Conservation (phyloP, 2,888 invertebrate genomes). For the Pediacus dermestoides region DNA sequence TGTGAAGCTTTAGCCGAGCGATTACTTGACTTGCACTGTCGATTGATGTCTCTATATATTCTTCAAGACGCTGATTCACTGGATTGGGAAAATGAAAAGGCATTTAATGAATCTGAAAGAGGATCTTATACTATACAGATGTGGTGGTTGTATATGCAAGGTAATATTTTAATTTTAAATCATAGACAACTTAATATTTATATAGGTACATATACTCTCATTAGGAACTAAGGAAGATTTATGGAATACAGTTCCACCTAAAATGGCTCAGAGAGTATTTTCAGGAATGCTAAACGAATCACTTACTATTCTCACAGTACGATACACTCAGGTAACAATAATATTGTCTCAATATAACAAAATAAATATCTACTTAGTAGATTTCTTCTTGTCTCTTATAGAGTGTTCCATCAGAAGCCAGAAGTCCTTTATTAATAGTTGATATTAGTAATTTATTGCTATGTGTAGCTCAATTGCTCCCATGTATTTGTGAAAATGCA, state of each 20-base stretch:
- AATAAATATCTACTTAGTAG: conserved; percentile 5
- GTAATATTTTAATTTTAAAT: conserved; percentile 43
- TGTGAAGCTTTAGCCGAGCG: conserved; percentile 80
- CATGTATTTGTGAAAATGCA: conserved; percentile 63
- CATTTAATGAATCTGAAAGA: conserved; percentile 69
- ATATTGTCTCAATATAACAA: no score
- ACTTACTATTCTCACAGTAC: conserved; percentile 71
- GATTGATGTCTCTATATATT: conserved; percentile 73
- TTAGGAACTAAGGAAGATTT: conserved; percentile 74
- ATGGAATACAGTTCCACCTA: conserved; percentile 85
- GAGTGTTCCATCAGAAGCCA: conserved; percentile 62
- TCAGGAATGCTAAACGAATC: conserved; percentile 85
- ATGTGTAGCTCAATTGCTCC: conserved; percentile 70
- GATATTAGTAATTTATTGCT: conserved; percentile 74
- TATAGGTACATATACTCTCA: conserved; percentile 19
- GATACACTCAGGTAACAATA: conserved; percentile 78
- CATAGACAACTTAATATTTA: conserved; percentile 3
- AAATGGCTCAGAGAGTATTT: conserved; percentile 81
- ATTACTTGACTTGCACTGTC: conserved; percentile 74
- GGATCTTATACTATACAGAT: conserved; percentile 81
- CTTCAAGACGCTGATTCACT: conserved; percentile 78
- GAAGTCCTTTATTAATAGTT: conserved; percentile 60
- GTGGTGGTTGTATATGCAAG: conserved; percentile 87
- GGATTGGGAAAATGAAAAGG: conserved; percentile 64
- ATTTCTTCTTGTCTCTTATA: conserved; percentile 39